Percentiles rank a stretch among this genome's conserved stretches.
Conservation (phyloP, 2,888 invertebrate genomes). For the Orthosia cruda region DNA sequence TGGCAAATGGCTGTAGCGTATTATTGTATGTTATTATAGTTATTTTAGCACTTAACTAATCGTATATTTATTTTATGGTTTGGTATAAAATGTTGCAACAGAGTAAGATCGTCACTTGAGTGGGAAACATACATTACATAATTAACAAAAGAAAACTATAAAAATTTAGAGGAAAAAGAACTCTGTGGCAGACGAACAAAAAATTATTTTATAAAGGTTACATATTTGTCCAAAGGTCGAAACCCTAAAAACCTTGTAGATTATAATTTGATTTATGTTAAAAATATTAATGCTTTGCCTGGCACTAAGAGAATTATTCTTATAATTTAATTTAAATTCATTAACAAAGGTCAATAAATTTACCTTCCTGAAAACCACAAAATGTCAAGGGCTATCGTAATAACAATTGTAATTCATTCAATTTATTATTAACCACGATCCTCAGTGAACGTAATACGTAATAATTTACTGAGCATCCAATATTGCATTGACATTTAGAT, state of each 20-base stretch:
- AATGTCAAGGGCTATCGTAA: conserved; percentile 54
- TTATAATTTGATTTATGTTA: not conserved
- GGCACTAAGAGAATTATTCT: not conserved
- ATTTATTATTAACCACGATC: conserved; percentile 49
- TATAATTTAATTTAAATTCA: not conserved
- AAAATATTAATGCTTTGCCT: not conserved
- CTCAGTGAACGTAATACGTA: conserved; percentile 49
- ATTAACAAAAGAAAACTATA: not conserved
- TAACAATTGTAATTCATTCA: conserved; percentile 48
- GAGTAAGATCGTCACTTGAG: not conserved
- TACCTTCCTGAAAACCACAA: conserved; percentile 43
- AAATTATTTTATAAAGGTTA: too few relatives aligned
- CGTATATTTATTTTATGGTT: conserved; percentile 9
- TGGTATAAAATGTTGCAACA: not conserved
- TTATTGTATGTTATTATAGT: not conserved
- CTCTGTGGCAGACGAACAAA: too few relatives aligned
- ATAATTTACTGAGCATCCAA: conserved; percentile 45
- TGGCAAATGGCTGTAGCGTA: conserved; percentile 15
- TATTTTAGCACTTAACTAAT: not conserved
- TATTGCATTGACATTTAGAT: conserved; percentile 62
- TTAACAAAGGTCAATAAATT: not conserved
- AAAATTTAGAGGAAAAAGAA: too few relatives aligned
- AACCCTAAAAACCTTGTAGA: too few relatives aligned
- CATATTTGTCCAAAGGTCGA: too few relatives aligned
- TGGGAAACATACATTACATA: not conserved